These are phyloP conservation scores for Drosophila gaucha DNA, from an alignment of 2,888 invertebrate species.

Conservation along the genomic window DNA sequence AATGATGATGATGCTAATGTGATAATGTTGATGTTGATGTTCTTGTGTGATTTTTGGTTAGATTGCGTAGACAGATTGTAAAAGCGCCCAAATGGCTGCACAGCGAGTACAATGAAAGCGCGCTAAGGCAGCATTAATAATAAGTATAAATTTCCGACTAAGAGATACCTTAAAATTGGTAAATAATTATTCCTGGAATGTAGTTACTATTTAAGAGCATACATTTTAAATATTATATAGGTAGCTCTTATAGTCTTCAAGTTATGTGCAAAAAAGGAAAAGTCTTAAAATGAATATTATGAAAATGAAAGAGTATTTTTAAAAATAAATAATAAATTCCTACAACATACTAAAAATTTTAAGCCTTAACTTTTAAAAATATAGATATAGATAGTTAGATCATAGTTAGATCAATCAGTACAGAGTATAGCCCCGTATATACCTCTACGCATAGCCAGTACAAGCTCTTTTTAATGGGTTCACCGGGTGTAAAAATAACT, in stretches of 20 bases:
- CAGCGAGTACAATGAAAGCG: conserved; percentile 1
- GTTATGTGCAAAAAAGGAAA: too few relatives aligned
- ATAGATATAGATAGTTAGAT: too few relatives aligned
- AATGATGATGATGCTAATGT: conserved; percentile 30
- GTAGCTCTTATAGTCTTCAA: too few relatives aligned
- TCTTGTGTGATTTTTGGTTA: conserved; percentile 32
- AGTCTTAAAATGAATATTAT: too few relatives aligned
- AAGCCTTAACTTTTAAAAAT: too few relatives aligned
- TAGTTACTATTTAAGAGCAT: too few relatives aligned
- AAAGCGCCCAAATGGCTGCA: conserved; percentile 42
- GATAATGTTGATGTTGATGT: conserved; percentile 42
- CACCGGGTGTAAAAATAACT: not conserved
- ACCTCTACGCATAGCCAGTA: not conserved
- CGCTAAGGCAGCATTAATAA: conserved; percentile 1
- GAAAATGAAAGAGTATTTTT: too few relatives aligned
- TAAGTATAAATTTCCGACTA: not conserved
- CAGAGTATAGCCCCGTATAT: not conserved
- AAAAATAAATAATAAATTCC: too few relatives aligned
- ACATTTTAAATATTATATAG: too few relatives aligned
- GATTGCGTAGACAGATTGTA: conserved; percentile 8
- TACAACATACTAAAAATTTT: too few relatives aligned
- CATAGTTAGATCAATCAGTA: too few relatives aligned
- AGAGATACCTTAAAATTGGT: not conserved
- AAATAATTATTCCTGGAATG: too few relatives aligned
- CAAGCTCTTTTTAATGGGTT: not conserved